Percentiles rank a stretch among this genome's conserved stretches.
Evolutionary conservation across 1,140 invertebrate species (phyloP).

Genomic region (Eumaeus atala): DNA sequence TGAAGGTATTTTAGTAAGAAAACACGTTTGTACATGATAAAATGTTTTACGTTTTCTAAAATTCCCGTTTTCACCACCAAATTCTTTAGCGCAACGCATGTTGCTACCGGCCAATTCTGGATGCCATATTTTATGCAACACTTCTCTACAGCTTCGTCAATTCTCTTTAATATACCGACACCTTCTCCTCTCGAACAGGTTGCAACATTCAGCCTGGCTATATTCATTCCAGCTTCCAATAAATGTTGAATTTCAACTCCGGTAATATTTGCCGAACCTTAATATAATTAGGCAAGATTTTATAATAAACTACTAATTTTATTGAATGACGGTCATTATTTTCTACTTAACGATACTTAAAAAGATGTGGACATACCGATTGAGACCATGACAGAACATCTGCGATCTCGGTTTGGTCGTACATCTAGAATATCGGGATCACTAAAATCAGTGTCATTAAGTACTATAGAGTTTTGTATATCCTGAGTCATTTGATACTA

Average conservation of each 20-base stretch:
- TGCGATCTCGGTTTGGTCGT: slow-evolving; percentile 22
- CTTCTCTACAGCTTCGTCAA: slow-evolving; percentile 33
- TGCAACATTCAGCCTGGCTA: slow-evolving; percentile 37
- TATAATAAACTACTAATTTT: not conserved
- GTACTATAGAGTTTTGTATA: not conserved
- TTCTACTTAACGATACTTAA: not conserved
- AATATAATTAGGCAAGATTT: not conserved
- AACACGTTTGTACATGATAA: no score
- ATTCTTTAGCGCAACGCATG: slow-evolving; percentile 45
- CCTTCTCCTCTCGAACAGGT: slow-evolving; percentile 34
- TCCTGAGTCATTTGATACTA: no score
- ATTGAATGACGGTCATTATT: not conserved
- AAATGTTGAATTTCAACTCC: slow-evolving; percentile 43
- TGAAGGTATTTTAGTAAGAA: no score
- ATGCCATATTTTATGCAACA: slow-evolving; percentile 38
- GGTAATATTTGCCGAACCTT: slow-evolving; percentile 33
- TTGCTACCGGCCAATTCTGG: slow-evolving; percentile 40
- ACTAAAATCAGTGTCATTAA: slow-evolving; percentile 29
- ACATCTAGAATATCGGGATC: slow-evolving; percentile 20
- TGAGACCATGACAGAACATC: slow-evolving; percentile 36
- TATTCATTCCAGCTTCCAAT: slow-evolving; percentile 47
- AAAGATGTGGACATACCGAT: slow-evolving; percentile 29
- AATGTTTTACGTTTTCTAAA: slow-evolving; percentile 31
- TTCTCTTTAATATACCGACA: slow-evolving; percentile 33
- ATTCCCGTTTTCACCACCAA: slow-evolving; percentile 44